Percentiles rank a stretch among this genome's conserved stretches.
Evolutionary conservation across 92 coral and sea anemone genomes (phyloP).

Genomic region (Phenganax subtilis): DNA sequence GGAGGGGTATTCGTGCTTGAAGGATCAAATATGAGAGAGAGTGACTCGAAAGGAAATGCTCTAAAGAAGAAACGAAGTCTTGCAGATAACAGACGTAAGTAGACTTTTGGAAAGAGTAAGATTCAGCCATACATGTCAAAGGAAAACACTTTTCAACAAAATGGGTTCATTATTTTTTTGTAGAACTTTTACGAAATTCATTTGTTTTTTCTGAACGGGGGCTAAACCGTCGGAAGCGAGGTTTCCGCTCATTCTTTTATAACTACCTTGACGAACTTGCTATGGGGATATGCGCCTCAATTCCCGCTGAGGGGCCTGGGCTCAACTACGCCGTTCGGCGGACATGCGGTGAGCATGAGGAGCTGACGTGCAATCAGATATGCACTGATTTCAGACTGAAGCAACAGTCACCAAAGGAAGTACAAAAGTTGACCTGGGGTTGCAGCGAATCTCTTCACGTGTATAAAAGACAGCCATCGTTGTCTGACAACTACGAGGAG

Average conservation of each 20-base stretch:
- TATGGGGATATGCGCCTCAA: conserved; percentile 74
- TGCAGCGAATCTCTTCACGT: conserved; percentile 86
- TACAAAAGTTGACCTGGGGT: conserved; percentile 65
- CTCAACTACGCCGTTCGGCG: conserved; percentile 77
- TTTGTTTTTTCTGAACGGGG: neutral
- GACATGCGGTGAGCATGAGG: conserved; percentile 64
- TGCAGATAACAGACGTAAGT: conserved; percentile 13
- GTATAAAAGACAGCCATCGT: conserved; percentile 75
- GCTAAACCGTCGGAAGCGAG: conserved; percentile 57
- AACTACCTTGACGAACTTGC: conserved; percentile 89
- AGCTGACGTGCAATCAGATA: conserved; percentile 58
- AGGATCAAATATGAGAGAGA: neutral
- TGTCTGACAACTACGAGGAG: conserved; percentile 83
- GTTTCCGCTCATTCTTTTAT: conserved; percentile 81
- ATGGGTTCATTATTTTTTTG: neutral
- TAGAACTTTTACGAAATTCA: neutral
- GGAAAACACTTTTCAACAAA: too few relatives aligned
- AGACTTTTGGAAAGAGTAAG: too few relatives aligned
- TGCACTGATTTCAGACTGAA: conserved; percentile 64
- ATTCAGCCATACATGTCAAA: too few relatives aligned
- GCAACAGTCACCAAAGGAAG: conserved; percentile 70
- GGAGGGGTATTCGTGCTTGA: conserved; percentile 26
- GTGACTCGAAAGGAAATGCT: neutral
- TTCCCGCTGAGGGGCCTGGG: conserved; percentile 82
- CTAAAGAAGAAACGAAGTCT: conserved; percentile 7